Base-by-base conservation (phyloP, 2,888 invertebrate species). In the Mimachlamys varia region DNA sequence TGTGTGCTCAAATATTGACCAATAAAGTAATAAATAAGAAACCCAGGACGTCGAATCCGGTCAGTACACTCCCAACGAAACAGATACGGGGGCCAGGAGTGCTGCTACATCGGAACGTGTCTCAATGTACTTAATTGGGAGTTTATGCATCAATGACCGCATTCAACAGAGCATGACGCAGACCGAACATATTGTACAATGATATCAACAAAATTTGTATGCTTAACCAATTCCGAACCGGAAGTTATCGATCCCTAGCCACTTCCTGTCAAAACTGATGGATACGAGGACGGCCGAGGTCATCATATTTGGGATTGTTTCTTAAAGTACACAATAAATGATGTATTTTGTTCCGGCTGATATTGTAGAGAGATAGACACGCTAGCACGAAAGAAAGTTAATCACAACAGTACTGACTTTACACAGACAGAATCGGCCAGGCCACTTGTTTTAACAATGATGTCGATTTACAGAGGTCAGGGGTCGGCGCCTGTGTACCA, bases 201-300 rank as follows among this genome's bases (percentile, higher is more conserved):
- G 76, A 13, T 33, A 76, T 76, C 33, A 76, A 76, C 76, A 76
- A 27, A 76, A 76, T 76, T 27, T 76, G 76, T 76, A 76, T 76
- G 27, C 76, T 76, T 76, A 76, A 76, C 76, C 76, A 76, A 76
- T 76, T 76, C 76, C 76, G 27, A 76, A 76, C 76, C 76, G 76
- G 76, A 76, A 76, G 76, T 76, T 76, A 76, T 76, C 27, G 76
- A 76, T 76, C 76, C 27, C 27, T 76, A 3, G 76, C 33, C 12
- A 76, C 76, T 33, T 33, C 76, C 76, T 76, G 76, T 76, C 76
- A 76, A 76, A 76, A 76, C 76, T 76, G 76, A 76, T 76, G 27
- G 76, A 76, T 76, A 33, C 33, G 76, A 76, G 76, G 76, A 76
- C 27, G 76, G 76, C 27, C 33, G 76, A 27, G 76, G 76, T 76